phyloP scores from a whole-genome alignment of 2,888 invertebrate genomes.

The Melangyna quadrimaculata region DNA sequence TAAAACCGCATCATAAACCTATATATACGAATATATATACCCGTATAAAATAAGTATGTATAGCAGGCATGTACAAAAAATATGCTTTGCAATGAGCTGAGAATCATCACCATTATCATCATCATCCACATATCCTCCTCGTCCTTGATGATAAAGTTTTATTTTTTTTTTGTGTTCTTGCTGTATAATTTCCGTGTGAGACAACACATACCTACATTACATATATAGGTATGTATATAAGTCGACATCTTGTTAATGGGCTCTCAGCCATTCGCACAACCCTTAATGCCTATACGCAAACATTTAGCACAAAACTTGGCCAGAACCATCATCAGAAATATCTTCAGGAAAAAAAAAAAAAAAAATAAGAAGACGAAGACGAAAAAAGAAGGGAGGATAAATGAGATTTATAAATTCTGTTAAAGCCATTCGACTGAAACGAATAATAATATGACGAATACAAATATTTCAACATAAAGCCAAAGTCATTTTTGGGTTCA shows the following conservation, averaged over 20 bases:
- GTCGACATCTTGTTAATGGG: constrained; percentile 63
- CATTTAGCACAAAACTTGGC: constrained; percentile 64
- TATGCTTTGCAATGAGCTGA: constrained; percentile 43
- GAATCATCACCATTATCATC: constrained; percentile 28
- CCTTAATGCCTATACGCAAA: constrained; percentile 60
- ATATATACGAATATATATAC: neutral
- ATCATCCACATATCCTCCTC: constrained; percentile 33
- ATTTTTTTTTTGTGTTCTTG: constrained; percentile 1
- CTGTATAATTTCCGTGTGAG: constrained; percentile 58
- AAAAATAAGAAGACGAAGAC: constrained; percentile 1
- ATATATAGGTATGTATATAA: constrained; percentile 27
- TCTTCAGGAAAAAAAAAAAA: constrained; percentile 19
- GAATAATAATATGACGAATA: constrained; percentile 7
- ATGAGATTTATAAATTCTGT: constrained; percentile 30
- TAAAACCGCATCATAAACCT: constrained; percentile 14
- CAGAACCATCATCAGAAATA: constrained; percentile 1
- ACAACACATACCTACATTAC: constrained; percentile 34
- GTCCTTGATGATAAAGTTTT: constrained; percentile 66
- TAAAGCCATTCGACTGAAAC: constrained; percentile 4
- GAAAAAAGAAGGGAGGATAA: constrained; percentile 5
- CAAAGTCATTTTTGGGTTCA: constrained; percentile 15
- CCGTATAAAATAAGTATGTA: neutral
- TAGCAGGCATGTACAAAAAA: constrained; percentile 26
- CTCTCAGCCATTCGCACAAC: constrained; percentile 49
- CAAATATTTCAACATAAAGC: constrained; percentile 8